Percentiles rank a stretch among this genome's conserved stretches.
phyloP scores from a whole-genome alignment of 2,113 vertebrate species.

The Aix galericulata region DNA sequence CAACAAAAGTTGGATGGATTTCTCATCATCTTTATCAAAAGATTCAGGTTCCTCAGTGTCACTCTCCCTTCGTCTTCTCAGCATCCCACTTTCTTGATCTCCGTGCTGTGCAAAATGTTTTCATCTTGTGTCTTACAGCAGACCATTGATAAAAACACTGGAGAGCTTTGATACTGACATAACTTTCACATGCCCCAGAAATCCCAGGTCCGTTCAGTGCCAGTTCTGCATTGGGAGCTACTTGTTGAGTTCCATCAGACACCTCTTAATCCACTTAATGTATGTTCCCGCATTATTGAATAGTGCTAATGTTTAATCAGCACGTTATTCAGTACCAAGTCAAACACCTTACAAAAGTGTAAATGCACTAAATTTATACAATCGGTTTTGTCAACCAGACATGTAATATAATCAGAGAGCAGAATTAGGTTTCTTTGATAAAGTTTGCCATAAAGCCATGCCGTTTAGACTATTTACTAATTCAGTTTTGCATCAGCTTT shows the following conservation, averaged over 20 bases:
- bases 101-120: background rate
- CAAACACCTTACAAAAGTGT: conserved; percentile 35
- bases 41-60: background rate
- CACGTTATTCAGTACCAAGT: conserved; percentile 27
- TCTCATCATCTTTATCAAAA: background rate
- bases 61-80: background rate
- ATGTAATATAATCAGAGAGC: conserved; percentile 35
- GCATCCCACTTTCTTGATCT: background rate
- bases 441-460: conserved; percentile 28
- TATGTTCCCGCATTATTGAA: conserved; percentile 11
- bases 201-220: background rate
- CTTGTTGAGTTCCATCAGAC: conserved; percentile 5
- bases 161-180: background rate
- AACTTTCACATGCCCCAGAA: background rate
- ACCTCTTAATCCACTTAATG: background rate
- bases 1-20: background rate
- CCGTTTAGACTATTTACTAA: conserved; percentile 26
- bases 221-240: background rate
- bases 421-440: conserved; percentile 56
- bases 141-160: background rate
- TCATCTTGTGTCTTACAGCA: background rate
- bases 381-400: conserved; percentile 19
- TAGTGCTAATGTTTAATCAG: conserved; percentile 58
- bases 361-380: conserved; percentile 12
- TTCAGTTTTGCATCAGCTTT: conserved; percentile 36